Percentiles rank a stretch among this genome's conserved stretches.
Evolutionary conservation across 2,113 vertebrate species (phyloP).

Genomic region (Zosterops hypoxanthus): DNA sequence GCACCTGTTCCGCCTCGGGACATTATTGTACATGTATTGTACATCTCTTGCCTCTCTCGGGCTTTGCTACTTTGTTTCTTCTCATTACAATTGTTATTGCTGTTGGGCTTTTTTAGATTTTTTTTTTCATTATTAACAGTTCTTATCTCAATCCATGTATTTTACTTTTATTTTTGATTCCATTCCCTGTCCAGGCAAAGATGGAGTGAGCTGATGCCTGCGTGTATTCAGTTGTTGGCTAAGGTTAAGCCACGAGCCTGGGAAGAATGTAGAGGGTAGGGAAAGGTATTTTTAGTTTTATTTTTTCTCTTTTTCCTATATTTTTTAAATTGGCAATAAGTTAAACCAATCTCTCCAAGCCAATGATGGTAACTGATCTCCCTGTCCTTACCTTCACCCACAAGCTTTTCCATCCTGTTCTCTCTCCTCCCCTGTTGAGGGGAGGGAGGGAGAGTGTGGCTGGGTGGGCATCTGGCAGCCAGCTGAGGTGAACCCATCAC

Average conservation of each 20-base stretch:
- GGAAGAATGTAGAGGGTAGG: neutral
- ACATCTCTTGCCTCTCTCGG: neutral
- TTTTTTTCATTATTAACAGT: neutral
- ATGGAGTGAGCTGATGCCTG: neutral
- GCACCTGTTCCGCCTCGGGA: too few species aligned
- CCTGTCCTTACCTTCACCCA: neutral
- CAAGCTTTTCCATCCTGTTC: neutral
- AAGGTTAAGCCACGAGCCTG: neutral
- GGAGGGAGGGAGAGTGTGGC: neutral
- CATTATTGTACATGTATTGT: too few species aligned
- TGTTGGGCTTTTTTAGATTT: neutral
- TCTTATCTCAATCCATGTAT: neutral
- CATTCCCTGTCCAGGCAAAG: neutral
- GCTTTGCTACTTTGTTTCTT: neutral
- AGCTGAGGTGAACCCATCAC: neutral
- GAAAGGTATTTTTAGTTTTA: neutral
- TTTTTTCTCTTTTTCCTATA: neutral
- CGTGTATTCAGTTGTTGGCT: rapidly evolving
- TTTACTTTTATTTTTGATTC: neutral
- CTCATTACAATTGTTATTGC: neutral
- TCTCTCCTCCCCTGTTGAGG: neutral
- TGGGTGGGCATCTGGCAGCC: neutral
- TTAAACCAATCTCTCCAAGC: neutral
- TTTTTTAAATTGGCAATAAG: neutral
- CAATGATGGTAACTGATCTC: neutral